Base-by-base conservation (phyloP, 2,113 vertebrate genomes). In the Takifugu bimaculatus region DNA sequence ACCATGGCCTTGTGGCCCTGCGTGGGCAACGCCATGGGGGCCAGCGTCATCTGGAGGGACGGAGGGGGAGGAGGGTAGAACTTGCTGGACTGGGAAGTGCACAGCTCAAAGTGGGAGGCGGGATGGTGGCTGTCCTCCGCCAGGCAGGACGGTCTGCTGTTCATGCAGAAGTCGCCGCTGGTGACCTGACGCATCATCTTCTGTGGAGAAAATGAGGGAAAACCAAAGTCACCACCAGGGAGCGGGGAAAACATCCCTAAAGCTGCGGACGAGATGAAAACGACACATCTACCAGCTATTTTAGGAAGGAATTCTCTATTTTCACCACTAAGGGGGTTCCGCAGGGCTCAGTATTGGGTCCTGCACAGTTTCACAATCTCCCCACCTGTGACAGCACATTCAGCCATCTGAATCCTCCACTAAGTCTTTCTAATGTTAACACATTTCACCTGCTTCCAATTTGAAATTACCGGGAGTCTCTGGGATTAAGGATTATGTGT, bases 111-210 rank as follows among this genome's bases (percentile, higher is more conserved):
- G 87, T 97, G 95, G 51, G 93, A 85, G 0, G 91, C 74, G 0
- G 94, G 83, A 87, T 93, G 94, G 87, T 94, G 92, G 42, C 80
- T 87, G 60, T 98, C 95, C 74, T 98, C 95, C 0, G 81, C 94
- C 11, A 98, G 91, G 80, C 95, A 97, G 12, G 95, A 95, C 52
- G 94, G 93, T 85, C 96, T 93, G 87, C 93, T 90, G 0, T 86
- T 92, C 87, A 95, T 92, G 86, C 95, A 98, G 90, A 94, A 98
- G 73, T 95, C 94, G 59, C 90, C 83, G 91, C 84, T 93, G 68
- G 94, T 89, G 87, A 96, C 95, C 59, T 95, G 95, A 83, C 95
- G 96, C 95, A 98, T 97, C 94, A 98, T 98, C 90, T 91, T 97
- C 92, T 93, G 84, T 72, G 91, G 73, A 69, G 86, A 89, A 89